phyloP scores from a whole-genome alignment of 2,888 invertebrate species.

The Cheilosia pagana region DNA sequence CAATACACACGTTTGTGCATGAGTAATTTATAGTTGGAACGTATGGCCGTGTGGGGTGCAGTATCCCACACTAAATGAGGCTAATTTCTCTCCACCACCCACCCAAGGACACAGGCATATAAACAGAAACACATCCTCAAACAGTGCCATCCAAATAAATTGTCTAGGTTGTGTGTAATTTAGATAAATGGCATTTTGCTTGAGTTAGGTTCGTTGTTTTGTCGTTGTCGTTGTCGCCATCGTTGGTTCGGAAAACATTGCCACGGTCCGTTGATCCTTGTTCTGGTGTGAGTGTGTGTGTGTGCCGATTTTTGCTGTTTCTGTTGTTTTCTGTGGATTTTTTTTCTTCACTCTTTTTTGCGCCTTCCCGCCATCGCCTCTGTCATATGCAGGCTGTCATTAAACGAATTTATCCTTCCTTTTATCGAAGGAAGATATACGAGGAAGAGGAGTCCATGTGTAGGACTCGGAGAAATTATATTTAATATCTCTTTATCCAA shows the following conservation, averaged over 20 bases:
- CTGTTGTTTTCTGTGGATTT: conserved; percentile 4
- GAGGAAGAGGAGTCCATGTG: background rate
- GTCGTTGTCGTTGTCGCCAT: conserved; percentile 20
- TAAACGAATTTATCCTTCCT: conserved; percentile 32
- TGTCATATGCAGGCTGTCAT: conserved; percentile 39
- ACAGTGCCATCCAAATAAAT: conserved; percentile 70
- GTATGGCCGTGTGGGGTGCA: background rate
- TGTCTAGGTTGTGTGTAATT: conserved; percentile 72
- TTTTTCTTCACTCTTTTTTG: background rate
- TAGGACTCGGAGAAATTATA: conserved; percentile 26
- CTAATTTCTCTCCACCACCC: conserved; percentile 50
- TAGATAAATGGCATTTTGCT: conserved; percentile 68
- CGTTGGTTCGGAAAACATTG: conserved; percentile 17
- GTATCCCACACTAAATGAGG: conserved; percentile 42
- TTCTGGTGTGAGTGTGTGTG: background rate
- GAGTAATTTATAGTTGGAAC: conserved; percentile 49
- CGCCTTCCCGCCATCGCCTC: background rate
- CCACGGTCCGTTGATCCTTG: conserved; percentile 58
- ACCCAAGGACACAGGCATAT: conserved; percentile 10
- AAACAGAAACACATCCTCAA: conserved; percentile 60
- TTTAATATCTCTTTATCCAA: conserved; percentile 60
- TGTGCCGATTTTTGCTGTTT: conserved; percentile 27
- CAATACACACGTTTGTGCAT: conserved; percentile 31
- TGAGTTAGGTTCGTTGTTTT: conserved; percentile 64
- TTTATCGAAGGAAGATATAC: conserved; percentile 16